Conservation (phyloP, 2,888 invertebrate species). For the Pterostichus niger region DNA sequence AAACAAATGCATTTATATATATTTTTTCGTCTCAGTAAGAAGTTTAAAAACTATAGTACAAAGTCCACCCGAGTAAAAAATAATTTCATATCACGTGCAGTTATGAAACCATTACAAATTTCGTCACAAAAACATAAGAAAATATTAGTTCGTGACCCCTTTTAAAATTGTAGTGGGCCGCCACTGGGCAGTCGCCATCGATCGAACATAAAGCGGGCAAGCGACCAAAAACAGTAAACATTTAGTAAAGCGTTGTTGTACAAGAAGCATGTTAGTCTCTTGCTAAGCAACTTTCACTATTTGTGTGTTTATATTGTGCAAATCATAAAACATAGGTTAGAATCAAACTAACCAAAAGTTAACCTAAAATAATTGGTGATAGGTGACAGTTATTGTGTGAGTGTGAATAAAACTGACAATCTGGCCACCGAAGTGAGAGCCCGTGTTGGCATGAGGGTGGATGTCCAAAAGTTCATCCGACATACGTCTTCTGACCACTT, state of each 20-base stretch:
- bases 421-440: conserved; percentile 81
- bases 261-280: background rate
- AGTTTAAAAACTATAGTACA: background rate
- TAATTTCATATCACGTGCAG: background rate
- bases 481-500: conserved; percentile 90
- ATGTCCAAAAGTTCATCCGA: conserved; percentile 86
- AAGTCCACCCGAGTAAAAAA: conserved; percentile 2
- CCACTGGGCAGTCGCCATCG: conserved; percentile 40
- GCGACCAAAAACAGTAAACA: conserved; percentile 56
- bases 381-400: background rate
- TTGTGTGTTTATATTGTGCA: background rate
- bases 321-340: conserved; percentile 21
- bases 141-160: conserved; percentile 22
- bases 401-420: conserved; percentile 74
- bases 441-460: conserved; percentile 89
- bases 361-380: background rate
- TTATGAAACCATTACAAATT: conserved; percentile 27
- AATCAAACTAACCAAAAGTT: conserved; percentile 2
- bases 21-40: no score
- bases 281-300: conserved; percentile 4
- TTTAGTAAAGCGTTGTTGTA: conserved; percentile 13
- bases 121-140: background rate
- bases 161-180: background rate
- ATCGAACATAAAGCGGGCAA: conserved; percentile 53
- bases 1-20: no score